Percentiles rank a stretch among this genome's conserved stretches.
phyloP scores from a whole-genome alignment of 2,797 vertebrate genomes.

The Falco concolor region DNA sequence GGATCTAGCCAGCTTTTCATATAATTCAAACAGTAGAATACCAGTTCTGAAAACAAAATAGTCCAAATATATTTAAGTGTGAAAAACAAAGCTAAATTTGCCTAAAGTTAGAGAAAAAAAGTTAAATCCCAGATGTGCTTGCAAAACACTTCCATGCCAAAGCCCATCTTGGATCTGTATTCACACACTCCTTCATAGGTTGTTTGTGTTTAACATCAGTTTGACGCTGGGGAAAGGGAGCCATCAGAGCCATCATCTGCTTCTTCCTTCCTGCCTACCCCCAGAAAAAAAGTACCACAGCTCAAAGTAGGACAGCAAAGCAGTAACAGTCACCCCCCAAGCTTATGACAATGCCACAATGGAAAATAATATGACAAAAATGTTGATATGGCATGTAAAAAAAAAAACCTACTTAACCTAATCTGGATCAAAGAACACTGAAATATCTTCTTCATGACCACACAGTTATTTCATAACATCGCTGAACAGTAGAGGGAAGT shows the following conservation, averaged over 20 bases:
- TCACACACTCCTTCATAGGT: neutral
- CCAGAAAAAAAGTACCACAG: neutral
- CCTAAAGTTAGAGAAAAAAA: neutral
- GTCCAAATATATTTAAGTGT: conserved; percentile 10
- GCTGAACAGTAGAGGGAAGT: neutral
- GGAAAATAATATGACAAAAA: neutral
- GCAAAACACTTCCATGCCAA: neutral
- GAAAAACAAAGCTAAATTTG: conserved; percentile 25
- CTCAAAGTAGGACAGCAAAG: neutral
- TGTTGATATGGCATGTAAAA: neutral
- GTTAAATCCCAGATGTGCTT: neutral
- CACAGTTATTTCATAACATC: neutral
- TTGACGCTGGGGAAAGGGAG: neutral
- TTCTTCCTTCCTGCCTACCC: neutral
- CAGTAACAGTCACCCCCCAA: neutral
- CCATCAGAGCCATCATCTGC: neutral
- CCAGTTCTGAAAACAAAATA: neutral
- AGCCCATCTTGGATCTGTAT: neutral
- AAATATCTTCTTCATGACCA: neutral
- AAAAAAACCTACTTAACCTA: neutral
- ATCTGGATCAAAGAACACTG: neutral
- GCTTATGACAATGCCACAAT: neutral
- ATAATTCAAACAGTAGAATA: conserved; percentile 12
- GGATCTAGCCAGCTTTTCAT: conserved; percentile 9
- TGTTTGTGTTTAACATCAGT: neutral